Conservation (phyloP, 1,140 invertebrate genomes). For the Saccostrea cuccullata region DNA sequence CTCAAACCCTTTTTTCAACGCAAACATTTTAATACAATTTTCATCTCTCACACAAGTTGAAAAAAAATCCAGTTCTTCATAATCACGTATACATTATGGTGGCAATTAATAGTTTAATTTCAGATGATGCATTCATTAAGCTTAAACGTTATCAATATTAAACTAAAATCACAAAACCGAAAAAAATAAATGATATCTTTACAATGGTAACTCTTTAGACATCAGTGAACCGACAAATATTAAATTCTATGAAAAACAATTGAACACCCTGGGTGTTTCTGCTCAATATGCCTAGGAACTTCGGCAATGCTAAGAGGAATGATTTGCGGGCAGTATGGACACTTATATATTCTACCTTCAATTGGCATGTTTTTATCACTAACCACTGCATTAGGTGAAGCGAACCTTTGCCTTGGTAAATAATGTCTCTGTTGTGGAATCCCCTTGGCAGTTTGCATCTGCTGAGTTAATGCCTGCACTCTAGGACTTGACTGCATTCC, state of each 20-base stretch:
- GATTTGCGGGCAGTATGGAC: constrained; percentile 63
- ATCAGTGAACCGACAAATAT: neutral
- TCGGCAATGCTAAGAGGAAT: constrained; percentile 59
- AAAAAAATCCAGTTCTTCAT: no score
- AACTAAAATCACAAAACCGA: no score
- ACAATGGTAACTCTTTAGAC: no score
- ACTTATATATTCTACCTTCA: constrained; percentile 57
- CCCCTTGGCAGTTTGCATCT: neutral
- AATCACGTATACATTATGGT: no score
- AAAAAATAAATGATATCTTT: no score
- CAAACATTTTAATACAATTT: no score
- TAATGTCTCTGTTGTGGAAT: neutral
- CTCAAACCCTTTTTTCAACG: no score
- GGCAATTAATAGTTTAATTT: no score
- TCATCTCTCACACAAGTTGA: no score
- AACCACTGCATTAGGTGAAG: neutral
- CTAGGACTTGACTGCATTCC: constrained; percentile 22
- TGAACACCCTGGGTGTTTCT: constrained; percentile 59
- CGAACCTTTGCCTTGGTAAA: constrained; percentile 12
- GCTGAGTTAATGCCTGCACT: constrained; percentile 31
- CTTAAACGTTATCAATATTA: no score
- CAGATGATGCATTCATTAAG: no score
- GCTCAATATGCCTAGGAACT: constrained; percentile 63
- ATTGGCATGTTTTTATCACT: constrained; percentile 25
- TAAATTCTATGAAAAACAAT: constrained; percentile 50